phyloP scores from a whole-genome alignment of 2,888 invertebrate genomes.

The Eristalis tenax region DNA sequence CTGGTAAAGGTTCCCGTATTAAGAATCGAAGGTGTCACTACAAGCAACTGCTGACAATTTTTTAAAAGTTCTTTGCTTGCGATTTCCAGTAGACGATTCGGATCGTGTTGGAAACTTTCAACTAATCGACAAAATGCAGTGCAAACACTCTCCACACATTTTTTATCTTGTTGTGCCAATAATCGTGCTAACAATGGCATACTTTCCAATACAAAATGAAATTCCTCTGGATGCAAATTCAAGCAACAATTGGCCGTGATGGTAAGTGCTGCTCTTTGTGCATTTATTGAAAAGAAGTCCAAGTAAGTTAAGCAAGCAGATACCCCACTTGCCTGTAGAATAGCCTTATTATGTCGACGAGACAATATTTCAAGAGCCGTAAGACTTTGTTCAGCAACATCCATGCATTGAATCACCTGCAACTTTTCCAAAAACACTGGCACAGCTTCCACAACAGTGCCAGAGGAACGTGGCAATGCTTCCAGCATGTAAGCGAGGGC shows the following conservation, averaged over 20 bases:
- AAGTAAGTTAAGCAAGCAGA: conserved; percentile 97
- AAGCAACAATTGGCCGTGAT: conserved; percentile 99
- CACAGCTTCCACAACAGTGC: conserved; percentile 97
- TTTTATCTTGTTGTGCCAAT: conserved; percentile 95
- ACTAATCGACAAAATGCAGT: conserved; percentile 97
- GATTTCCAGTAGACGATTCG: conserved; percentile 94
- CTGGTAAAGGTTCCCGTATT: conserved; percentile 98
- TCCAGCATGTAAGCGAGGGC: conserved; percentile 99
- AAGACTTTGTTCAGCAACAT: conserved; percentile 98
- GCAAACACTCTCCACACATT: conserved; percentile 98
- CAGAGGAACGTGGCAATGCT: conserved; percentile 96
- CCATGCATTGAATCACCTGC: conserved; percentile 99
- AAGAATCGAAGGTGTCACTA: conserved; percentile 96
- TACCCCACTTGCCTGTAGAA: conserved; percentile 96
- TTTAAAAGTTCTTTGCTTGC: conserved; percentile 93
- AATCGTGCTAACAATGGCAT: conserved; percentile 91
- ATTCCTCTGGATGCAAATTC: conserved; percentile 96
- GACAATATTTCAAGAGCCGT: conserved; percentile 99
- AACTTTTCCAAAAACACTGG: conserved; percentile 98
- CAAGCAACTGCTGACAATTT: conserved; percentile 94
- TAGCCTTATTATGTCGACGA: conserved; percentile 96
- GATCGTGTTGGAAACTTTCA: conserved; percentile 97
- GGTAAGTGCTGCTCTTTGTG: conserved; percentile 97
- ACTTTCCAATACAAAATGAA: conserved; percentile 94
- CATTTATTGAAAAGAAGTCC: conserved; percentile 99